Evolutionary conservation across 2,113 vertebrate genomes (phyloP).

Genomic region (Capreolus pygargus): DNA sequence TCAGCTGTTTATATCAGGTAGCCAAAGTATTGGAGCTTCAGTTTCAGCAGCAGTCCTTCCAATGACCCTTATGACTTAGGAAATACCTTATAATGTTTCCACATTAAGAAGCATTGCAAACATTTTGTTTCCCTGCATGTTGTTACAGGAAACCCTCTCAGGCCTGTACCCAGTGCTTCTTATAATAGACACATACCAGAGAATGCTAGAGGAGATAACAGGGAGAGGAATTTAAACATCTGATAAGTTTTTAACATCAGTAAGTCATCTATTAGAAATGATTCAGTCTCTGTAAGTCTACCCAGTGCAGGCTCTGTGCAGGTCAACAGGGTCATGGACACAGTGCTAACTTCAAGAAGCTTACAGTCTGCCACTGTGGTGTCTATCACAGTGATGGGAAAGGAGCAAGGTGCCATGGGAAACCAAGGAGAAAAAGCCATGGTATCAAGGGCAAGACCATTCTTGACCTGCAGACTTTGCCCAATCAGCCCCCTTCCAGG

Average conservation of each 20-base stretch:
- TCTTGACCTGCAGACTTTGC: background rate
- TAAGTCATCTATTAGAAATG: background rate
- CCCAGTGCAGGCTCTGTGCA: background rate
- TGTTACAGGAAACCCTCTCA: background rate
- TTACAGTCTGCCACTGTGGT: rapidly evolving
- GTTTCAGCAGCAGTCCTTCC: background rate
- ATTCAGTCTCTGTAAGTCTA: background rate
- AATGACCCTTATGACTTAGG: background rate
- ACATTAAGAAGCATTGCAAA: background rate
- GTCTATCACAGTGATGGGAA: rapidly evolving
- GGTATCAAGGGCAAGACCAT: rapidly evolving
- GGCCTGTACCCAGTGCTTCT: background rate
- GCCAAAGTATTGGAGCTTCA: background rate
- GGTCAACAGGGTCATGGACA: background rate
- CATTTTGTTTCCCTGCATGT: background rate
- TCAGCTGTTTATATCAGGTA: background rate
- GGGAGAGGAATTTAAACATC: background rate
- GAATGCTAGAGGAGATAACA: background rate
- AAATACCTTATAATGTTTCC: background rate
- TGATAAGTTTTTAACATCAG: background rate
- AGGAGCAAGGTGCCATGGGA: background rate
- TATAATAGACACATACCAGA: background rate
- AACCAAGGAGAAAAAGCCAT: background rate
- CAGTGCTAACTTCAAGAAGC: no score
- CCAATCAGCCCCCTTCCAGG: background rate